These are phyloP conservation scores for Tachyglossus aculeatus DNA, from an alignment of 2,797 vertebrate species.

Conservation along the genomic window DNA sequence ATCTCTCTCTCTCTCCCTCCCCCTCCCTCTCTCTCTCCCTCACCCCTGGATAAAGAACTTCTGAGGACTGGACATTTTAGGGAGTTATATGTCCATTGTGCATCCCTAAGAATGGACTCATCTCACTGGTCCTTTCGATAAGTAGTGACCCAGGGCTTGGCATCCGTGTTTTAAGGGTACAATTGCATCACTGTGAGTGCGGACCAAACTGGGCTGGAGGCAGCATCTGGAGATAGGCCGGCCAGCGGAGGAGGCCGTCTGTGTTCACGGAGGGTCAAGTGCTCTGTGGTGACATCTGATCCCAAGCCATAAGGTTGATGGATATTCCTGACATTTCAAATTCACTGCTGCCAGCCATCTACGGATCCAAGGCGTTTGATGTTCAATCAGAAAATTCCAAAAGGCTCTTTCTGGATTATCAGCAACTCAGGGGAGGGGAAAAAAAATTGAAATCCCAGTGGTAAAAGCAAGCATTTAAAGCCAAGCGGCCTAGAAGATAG, in stretches of 20 bases:
- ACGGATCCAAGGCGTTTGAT: constrained; percentile 57
- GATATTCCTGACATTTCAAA: constrained; percentile 59
- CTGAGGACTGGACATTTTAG: constrained; percentile 15
- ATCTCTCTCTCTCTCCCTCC: not conserved
- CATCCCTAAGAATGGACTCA: constrained; percentile 4
- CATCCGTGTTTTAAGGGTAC: not conserved
- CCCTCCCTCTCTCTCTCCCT: constrained; percentile 14
- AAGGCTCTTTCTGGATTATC: constrained; percentile 64
- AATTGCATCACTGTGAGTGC: constrained; percentile 23
- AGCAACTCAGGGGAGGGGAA: constrained; percentile 40
- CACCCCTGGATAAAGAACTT: not conserved
- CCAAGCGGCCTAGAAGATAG: constrained; percentile 48
- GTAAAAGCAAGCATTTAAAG: constrained; percentile 41
- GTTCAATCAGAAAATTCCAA: constrained; percentile 63
- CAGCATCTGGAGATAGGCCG: constrained; percentile 51
- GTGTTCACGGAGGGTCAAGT: constrained; percentile 46
- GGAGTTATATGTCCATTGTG: constrained; percentile 21
- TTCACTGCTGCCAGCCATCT: constrained; percentile 42
- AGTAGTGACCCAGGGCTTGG: not conserved
- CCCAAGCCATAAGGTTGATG: constrained; percentile 48
- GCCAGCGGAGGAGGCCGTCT: constrained; percentile 43
- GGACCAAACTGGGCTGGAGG: not conserved
- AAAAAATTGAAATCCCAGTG: constrained; percentile 8
- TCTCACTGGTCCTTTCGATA: constrained; percentile 19
- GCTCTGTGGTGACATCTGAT: constrained; percentile 40